Percentiles rank a stretch among this genome's conserved stretches.
Evolutionary conservation across 2,797 vertebrate genomes (phyloP).

Genomic region (Aulostomus chinensis): DNA sequence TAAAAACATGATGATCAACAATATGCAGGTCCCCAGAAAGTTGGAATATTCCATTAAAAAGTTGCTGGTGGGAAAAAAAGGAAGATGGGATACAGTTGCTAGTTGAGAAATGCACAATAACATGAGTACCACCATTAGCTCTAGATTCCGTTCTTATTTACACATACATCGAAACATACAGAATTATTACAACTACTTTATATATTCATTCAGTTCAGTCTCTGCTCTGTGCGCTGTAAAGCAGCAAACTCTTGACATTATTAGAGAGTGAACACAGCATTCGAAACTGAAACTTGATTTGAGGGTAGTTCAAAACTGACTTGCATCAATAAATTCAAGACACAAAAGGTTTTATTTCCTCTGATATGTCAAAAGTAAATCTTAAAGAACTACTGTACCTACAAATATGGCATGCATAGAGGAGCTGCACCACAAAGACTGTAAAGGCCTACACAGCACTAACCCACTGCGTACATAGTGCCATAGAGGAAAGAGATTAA

Average conservation of each 20-base stretch:
- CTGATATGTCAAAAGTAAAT: constrained; percentile 37
- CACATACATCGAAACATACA: constrained; percentile 63
- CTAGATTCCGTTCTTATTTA: constrained; percentile 58
- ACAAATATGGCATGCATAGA: constrained; percentile 80
- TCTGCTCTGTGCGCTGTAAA: constrained; percentile 25
- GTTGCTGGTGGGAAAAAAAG: too few relatives aligned
- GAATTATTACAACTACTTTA: constrained; percentile 60
- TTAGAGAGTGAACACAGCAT: constrained; percentile 27
- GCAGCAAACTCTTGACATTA: constrained; percentile 35
- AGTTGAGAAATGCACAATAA: constrained; percentile 25
- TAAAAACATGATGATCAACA: too few relatives aligned
- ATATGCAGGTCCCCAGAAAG: too few relatives aligned
- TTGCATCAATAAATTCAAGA: constrained; percentile 38
- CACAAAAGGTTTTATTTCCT: constrained; percentile 15
- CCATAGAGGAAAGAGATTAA: constrained; percentile 44
- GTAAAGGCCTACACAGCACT: constrained; percentile 68
- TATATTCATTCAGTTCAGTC: constrained; percentile 49
- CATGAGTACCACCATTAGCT: constrained; percentile 56
- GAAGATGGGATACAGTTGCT: background rate
- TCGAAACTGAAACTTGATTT: constrained; percentile 27
- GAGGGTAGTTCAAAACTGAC: constrained; percentile 32
- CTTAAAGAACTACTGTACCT: constrained; percentile 60
- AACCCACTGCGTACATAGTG: constrained; percentile 62
- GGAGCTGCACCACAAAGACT: constrained; percentile 71
- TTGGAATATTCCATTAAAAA: too few relatives aligned